Percentiles rank a stretch among this genome's conserved stretches.
phyloP scores from a whole-genome alignment of 2,113 vertebrate species.

The Pterophyllum scalare region DNA sequence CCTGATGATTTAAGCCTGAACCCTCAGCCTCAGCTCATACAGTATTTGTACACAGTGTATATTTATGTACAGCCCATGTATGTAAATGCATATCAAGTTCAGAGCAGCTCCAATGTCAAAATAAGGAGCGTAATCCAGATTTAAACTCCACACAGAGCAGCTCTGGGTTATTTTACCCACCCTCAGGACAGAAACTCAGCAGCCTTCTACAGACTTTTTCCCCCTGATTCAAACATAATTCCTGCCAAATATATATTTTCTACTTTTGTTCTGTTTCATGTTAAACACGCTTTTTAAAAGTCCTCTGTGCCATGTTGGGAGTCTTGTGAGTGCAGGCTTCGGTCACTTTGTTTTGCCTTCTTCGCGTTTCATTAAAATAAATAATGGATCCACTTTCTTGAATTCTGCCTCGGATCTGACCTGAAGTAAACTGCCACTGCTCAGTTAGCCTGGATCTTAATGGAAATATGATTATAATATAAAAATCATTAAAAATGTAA shows the following conservation, averaged over 20 bases:
- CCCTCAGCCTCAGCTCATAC: not conserved
- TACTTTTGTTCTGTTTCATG: slow-evolving; percentile 45
- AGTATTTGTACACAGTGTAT: not conserved
- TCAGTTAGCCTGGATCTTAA: not conserved
- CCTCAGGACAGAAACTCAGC: not conserved
- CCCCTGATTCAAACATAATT: not conserved
- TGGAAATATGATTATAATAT: slow-evolving; percentile 4
- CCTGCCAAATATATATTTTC: slow-evolving; percentile 31
- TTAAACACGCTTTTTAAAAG: not conserved
- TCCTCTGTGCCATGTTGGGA: slow-evolving; percentile 8
- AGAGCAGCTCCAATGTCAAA: not conserved
- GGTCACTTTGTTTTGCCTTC: slow-evolving; percentile 14
- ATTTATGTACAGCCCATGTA: not conserved
- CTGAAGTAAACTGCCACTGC: not conserved
- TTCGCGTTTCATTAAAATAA: not conserved
- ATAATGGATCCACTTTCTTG: not conserved
- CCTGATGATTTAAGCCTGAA: not conserved
- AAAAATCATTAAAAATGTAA: not conserved
- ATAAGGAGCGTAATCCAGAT: not conserved
- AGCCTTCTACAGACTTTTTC: not conserved
- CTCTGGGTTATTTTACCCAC: not conserved
- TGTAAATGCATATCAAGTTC: not conserved
- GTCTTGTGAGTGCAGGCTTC: slow-evolving; percentile 25
- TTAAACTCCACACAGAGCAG: not conserved
- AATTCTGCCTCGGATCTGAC: not conserved